A percentile compares a stretch with the other conserved stretches of the same genome.
These are phyloP conservation scores for Callimorpha dominula DNA, from an alignment of 2,888 invertebrate genomes.

Conservation along the genomic window DNA sequence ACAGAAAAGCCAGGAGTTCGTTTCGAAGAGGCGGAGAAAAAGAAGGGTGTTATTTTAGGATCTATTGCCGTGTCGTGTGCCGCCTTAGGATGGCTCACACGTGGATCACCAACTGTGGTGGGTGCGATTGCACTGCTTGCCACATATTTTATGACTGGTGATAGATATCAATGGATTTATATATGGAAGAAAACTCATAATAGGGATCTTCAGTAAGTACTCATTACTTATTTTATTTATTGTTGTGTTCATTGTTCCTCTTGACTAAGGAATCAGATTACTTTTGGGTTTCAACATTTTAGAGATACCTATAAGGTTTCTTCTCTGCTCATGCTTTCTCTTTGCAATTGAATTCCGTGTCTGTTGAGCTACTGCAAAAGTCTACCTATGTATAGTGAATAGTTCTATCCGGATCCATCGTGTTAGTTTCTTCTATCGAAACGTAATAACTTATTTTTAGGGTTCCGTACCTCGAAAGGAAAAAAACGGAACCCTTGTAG, in stretches of 20 bases:
- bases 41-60: constrained; percentile 64
- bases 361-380: too few relatives aligned
- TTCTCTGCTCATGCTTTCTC: neutral
- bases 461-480: too few relatives aligned
- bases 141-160: constrained; percentile 75
- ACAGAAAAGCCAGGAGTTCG: constrained; percentile 75
- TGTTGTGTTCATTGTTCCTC: too few relatives aligned
- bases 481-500: too few relatives aligned
- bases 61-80: constrained; percentile 61
- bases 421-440: too few relatives aligned
- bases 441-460: too few relatives aligned
- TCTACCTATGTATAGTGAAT: too few relatives aligned
- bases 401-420: too few relatives aligned
- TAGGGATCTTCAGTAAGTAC: constrained; percentile 77
- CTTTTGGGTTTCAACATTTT: neutral
- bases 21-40: constrained; percentile 78
- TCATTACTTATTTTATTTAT: neutral
- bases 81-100: constrained; percentile 63
- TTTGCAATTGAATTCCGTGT: too few relatives aligned
- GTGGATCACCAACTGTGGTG: constrained; percentile 59
- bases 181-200: constrained; percentile 78
- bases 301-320: neutral
- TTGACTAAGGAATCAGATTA: too few relatives aligned
- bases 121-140: constrained; percentile 63
- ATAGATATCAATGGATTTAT: constrained; percentile 82